Base-by-base conservation (phyloP, 2,113 vertebrate species). In the Crotophaga sulcirostris region DNA sequence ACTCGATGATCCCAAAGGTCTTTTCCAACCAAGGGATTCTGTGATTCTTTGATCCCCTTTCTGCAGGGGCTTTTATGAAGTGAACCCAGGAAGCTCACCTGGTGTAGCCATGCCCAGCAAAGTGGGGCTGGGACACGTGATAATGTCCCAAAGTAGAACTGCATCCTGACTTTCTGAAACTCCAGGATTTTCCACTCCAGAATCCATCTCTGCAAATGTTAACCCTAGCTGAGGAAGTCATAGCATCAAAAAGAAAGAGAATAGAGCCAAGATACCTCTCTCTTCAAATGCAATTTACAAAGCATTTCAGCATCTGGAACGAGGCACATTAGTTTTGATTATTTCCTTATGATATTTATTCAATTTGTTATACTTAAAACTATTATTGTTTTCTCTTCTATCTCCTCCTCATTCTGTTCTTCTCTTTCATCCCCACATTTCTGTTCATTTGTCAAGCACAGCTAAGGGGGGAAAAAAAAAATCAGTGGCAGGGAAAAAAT, bases 261-360 rank as follows among this genome's bases (percentile, higher is more conserved):
- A 47, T 14, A 52, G 28, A 68, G 17, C 29, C 45, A 10, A 42
- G 72, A 34, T 90, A 86, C 68, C 87, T 97, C 90, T 55, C 40
- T 31, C 60, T 90, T 94, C 80, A 81, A 81, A 4, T 64, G 81
- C 16, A 3, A 78, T 89, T 93, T 87, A 63, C 93, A 89, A 84
- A 90, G 90, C 89, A 77, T 92, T 88, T 54, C 21, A 44, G 96
- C 97, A 97, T 97, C 96, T 98, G 97, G 97, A 97, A 76, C 29
- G 85, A 90, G 93, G 88, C 92, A 95, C 88, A 73, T 95, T 45
- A 29, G 29, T 34, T 96, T 86, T 97, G 97, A 98, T 98, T 96
- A 88, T 96, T 98, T 98, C 97, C 97, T 97, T 97, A 97, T 97
- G 97, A 96, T 86, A 84, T 97, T 97, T 96, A 81, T 96, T 97